Evolutionary conservation across 2,888 invertebrate species (phyloP), one percentile per base, ranked within the genome.

Genomic region (Amphipyra tragopoginis): DNA sequence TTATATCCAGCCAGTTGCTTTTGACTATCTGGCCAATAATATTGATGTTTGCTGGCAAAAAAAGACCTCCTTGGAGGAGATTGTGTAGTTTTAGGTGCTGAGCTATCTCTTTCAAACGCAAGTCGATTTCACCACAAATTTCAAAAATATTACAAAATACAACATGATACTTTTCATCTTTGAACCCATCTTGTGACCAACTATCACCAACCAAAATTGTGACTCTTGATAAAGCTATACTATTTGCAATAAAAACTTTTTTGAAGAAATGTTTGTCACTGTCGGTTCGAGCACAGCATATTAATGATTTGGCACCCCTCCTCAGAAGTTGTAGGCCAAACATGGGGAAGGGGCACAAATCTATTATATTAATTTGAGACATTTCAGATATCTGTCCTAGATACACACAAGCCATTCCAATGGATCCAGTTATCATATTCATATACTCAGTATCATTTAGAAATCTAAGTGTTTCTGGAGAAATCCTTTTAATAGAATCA

Each of bases 311-410:
- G 13, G 88, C 86, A 43, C 95, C 95, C 54, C 93, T 90, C 79
- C 95, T 95, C 15, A 96, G 87, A 84, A 96, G 87, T 55, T 94
- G 85, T 43, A 97, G 82, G 0, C 96, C 96, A 80, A 96, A 95
- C 43, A 96, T 74, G 0, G 97, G 97, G 82, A 97, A 96, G 6
- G 96, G 95, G 73, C 95, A 95, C 33, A 96, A 88, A 84, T 97
- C 97, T 48, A 96, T 87, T 65, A 96, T 86, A 68, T 77, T 80
- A 15, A 89, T 78, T 49, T 90, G 77, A 62, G 86, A 81, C 69
- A 90, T 86, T 15, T 90, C 86, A 33, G 83, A 78, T 49, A 92
- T 87, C 72, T 93, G 90, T 9, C 90, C 87, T n/a, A 93, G 80
- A 77, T 92, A 91, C 26, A 90, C 81, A 79, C 84, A 89, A 59